Evolutionary conservation across 2,888 invertebrate species (phyloP), one percentile per base, ranked within the genome.

Genomic region (Drosophila subquinaria): DNA sequence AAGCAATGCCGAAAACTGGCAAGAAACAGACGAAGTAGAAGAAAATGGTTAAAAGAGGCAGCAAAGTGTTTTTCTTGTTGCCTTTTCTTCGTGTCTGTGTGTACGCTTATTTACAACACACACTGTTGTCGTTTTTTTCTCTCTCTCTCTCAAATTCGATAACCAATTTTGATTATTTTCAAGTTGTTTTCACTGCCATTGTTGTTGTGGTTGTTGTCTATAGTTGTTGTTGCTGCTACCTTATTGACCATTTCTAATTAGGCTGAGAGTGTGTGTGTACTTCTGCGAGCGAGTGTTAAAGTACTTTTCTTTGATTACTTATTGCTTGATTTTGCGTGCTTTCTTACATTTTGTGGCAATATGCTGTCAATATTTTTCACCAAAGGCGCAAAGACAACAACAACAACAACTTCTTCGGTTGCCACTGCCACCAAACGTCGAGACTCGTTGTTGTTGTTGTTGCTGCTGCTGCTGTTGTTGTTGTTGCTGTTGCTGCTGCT

Each of bases 281-380:
- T 56, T 62, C 59, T 20, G 43, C 38, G 36, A 59, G 61, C 53
- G 40, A 53, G 51, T 81, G 57, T 67, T 36, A 27, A 43, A 59
- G 55, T 63, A 50, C 42, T 62, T 72, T 50, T 35, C 17, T 56
- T 27, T 27, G 5, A 27, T 27, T 27, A 27, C 27, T 27, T 68
- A 61, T 57, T 55, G 57, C 67, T 65, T 56, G 56, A 50, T 62
- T 68, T 68, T 67, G 76, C 43, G 55, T 38, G 59, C 48, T 53
- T 71, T 69, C 82, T 83, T 84, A 87, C 83, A 87, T 81, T 89
- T 78, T 69, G 67, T 67, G 82, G 72, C 88, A 65, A 75, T 73
- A 74, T 73, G 85, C 88, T 89, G 84, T 88, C 90, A 85, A 89
- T 85, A 85, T 89, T 89, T 89, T 85, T 85, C 90, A 88, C 88